Evolutionary conservation across 2,888 invertebrate species (phyloP), one percentile per base, ranked within the genome.

Genomic region (Achlya flavicornis): DNA sequence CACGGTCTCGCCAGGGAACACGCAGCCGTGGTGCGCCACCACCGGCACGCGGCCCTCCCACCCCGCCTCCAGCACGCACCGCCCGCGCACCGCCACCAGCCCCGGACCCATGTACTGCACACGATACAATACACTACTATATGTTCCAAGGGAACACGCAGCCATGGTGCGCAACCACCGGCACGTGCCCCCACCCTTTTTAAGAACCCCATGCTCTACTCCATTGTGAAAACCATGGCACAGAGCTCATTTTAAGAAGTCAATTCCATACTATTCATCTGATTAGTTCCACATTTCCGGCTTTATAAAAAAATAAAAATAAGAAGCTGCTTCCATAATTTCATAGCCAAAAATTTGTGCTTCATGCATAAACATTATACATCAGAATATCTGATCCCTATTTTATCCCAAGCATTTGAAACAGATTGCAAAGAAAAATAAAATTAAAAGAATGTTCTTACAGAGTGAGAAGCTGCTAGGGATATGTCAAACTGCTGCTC

Each of bases 1-100:
- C 73, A 94, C 89, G 0, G 87, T 90, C 83, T 94, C 93, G 10
- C 94, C 94, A 1, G 94, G 94, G 80, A 93, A 94, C 76, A 94
- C 88, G 46, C 85, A 83, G 41, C 88, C 86, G 66, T 83, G 86
- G 76, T 91, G 90, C 59, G 86, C 86, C 69, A 82, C 67, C 67
- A 78, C 88, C 3, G 91, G 88, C 75, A 93, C 81, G 10, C 74
- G 73, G 1, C 90, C 93, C 19, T 71, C 66, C 93, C 93, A 92
- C 16, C 93, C 94, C 60, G 89, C 78, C 77, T 92, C 93, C 77
- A 90, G 78, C 72, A 90, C 83, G 4, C 76, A 74, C 59, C 92
- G 86, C 48, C 93, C 92, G 33, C 83, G 57, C 66, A 90, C 77
- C 12, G 72, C 64, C 72, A 78, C 79, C 76, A 91, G 75, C 8